Base-by-base conservation (phyloP, 2,113 vertebrate genomes). In the Canis aureus region DNA sequence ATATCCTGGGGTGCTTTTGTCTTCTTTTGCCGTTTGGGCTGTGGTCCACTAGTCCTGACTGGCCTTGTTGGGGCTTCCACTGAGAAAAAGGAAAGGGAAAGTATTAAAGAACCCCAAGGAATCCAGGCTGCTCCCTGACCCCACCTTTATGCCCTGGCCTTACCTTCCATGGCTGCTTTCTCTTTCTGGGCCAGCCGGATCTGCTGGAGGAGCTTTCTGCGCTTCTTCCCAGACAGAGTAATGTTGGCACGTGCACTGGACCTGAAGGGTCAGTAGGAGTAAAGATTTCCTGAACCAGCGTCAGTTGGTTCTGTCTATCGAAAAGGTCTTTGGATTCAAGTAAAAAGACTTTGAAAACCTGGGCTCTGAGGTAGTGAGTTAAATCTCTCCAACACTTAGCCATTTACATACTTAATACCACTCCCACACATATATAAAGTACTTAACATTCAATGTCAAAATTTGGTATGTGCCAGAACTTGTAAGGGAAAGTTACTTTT, bases 161-260 rank as follows among this genome's bases (percentile, higher is more conserved):
- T 97, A 99, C 99, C 99, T 92, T 99, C 98, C 99, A 99, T 98
- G 1, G 57, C 0, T 0, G 85, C 81, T 81, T 99, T 99, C 94
- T 99, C 99, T 87, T 98, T 98, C 89, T 99, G 96, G 94, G 99
- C 96, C 91, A 99, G 98, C 10, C 98, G 98, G 32, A 99, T 98
- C 97, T 99, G 99, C 91, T 99, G 99, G 9, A 99, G 97, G 92
- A 99, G 97, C 69, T 99, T 99, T 16, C 98, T 97, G 43, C 95
- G 99, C 98, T 99, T 99, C 98, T 99, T 99, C 32, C 99, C 99
- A 0, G 99, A 99, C 15, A 99, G 98, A 0, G 99, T 99, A 97
- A 99, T 99, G 97, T 99, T 99, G 3, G 99, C 99, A 43, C 99
- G 97, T 0, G 99, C 82, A 35, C 99, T 99, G 62, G 99, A 99